Evolutionary conservation across 1,140 invertebrate species (phyloP).

Genomic region (Drosophila mauritiana): DNA sequence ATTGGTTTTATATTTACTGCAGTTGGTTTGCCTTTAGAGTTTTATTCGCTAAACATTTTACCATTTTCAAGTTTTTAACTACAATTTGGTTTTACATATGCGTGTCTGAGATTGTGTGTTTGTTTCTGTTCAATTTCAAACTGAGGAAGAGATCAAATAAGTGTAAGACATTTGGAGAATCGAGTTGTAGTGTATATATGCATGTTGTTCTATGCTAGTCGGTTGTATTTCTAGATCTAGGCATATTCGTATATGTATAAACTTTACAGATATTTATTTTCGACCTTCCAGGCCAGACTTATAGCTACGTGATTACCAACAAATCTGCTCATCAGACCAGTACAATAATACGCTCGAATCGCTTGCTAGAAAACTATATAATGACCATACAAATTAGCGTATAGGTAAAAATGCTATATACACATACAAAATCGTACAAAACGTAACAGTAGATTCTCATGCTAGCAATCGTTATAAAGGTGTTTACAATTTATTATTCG

Average conservation of each 20-base stretch:
- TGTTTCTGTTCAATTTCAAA: conserved; percentile 9
- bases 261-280: conserved; percentile 64
- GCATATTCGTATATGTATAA: conserved; percentile 57
- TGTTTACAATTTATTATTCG: conserved; percentile 12
- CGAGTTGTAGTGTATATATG: conserved; percentile 36
- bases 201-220: conserved; percentile 41
- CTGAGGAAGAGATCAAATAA: conserved; percentile 8
- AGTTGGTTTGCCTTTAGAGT: conserved; percentile 59
- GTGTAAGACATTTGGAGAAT: conserved; percentile 31
- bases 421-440: conserved; percentile 79
- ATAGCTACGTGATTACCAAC: conserved; percentile 64
- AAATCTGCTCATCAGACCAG: conserved; percentile 50
- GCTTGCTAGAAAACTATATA: conserved; percentile 67
- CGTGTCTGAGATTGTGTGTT: conserved; percentile 24
- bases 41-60: conserved; percentile 77
- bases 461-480: conserved; percentile 9
- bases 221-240: conserved; percentile 43
- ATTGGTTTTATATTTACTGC: conserved; percentile 57
- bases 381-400: conserved; percentile 38
- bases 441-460: conserved; percentile 69
- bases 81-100: conserved; percentile 77
- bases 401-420: conserved; percentile 75
- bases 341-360: conserved; percentile 38
- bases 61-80: conserved; percentile 79
- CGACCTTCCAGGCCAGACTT: conserved; percentile 63